Base-by-base conservation (phyloP, 1,140 invertebrate species). In the Drosophila seguyi region DNA sequence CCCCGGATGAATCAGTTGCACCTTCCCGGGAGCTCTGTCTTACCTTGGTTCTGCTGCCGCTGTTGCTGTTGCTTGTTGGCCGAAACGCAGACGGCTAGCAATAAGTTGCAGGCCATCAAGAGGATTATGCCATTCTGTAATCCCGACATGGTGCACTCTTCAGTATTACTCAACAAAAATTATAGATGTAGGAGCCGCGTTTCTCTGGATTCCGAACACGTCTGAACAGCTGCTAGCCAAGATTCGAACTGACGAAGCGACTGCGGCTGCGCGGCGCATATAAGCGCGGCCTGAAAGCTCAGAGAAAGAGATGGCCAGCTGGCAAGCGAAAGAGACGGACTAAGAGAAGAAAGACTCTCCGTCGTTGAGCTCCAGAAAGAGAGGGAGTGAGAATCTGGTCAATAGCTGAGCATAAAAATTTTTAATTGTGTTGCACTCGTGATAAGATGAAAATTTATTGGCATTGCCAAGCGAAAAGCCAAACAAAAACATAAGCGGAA, bases 21-120 rank as follows among this genome's bases (percentile, higher is more conserved):
- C 38, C n/a, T 60, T 14, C 31, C 62, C 31, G 39, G 39, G 34
- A 56, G 29, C 13, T 45, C 65, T 31, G 29, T 11, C 62, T 76
- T 79, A 90, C 84, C 84, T 83, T 87, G 83, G 14, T 78, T 83
- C 56, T 77, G 63, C 14, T 84, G 66, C 42, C 85, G 77, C 22
- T 88, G 61, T 8, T 90, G 77, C 22, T 87, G 65, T 34, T 85
- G 79, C 50, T 81, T 81, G 27, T 81, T 88, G 38, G 61, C 79
- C 38, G 77, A 45, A 14, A 65, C 81, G 55, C 45, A 42, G 38
- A 71, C 60, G n/a, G 38, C 67, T 20, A 79, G 44, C 56, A 85
- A 22, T 34, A 78, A 27, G 45, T 72, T 84, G 73, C 69, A 90
- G 52, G 45, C 52, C 22, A 90, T 45, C 38, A 90, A 56, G 62